Evolutionary conservation across 2,797 vertebrate species (phyloP).

Genomic region (Geotrypetes seraphini): DNA sequence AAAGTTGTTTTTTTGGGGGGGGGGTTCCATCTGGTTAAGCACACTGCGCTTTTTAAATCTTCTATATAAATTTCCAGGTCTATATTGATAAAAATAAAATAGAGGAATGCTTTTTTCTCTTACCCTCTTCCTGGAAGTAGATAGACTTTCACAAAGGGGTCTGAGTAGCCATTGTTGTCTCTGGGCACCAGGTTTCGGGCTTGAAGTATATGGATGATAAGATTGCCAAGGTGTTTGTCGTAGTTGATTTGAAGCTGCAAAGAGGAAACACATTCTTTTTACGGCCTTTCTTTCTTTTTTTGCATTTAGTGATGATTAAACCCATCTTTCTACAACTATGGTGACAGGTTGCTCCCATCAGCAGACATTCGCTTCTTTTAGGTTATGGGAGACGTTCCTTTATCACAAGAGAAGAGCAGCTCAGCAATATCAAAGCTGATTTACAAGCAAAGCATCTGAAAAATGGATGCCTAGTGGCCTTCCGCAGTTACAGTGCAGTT

Average conservation of each 20-base stretch:
- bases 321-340: conserved; percentile 10
- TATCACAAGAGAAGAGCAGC: no score
- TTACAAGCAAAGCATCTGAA: no score
- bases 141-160: conserved; percentile 97
- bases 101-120: conserved; percentile 42
- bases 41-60: no score
- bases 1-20: no score
- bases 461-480: no score
- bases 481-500: no score
- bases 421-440: no score
- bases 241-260: conserved; percentile 94
- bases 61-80: no score
- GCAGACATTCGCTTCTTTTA: no score
- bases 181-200: conserved; percentile 86
- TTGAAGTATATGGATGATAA: conserved; percentile 95
- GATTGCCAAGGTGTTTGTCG: conserved; percentile 89
- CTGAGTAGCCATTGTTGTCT: conserved; percentile 93
- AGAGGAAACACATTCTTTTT: conserved; percentile 16
- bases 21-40: no score
- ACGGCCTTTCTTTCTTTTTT: background rate
- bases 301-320: background rate
- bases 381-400: no score
- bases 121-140: conserved; percentile 95
- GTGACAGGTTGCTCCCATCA: background rate
- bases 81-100: no score